Conservation (phyloP, 2,113 vertebrate species). For the Chroicocephalus ridibundus region DNA sequence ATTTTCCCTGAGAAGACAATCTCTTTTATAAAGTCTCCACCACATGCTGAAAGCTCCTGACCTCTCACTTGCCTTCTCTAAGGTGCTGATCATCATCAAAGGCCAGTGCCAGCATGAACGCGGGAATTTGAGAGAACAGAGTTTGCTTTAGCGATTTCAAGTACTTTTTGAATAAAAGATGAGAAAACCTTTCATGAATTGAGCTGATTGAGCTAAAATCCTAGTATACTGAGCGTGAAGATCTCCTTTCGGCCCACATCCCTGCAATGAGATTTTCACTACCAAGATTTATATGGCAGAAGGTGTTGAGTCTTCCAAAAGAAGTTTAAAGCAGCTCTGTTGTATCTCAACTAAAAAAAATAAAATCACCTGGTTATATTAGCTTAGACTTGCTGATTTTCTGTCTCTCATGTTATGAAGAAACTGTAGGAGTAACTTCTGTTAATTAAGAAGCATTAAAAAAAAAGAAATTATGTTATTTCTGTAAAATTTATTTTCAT, state of each 20-base stretch:
- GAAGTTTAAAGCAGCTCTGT: not conserved
- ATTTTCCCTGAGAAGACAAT: constrained; percentile 44
- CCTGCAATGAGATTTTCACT: not conserved
- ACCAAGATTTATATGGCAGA: not conserved
- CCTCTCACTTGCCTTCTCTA: constrained; percentile 45
- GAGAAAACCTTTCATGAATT: constrained; percentile 63
- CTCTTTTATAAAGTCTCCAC: constrained; percentile 25
- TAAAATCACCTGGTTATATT: not conserved
- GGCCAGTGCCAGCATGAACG: constrained; percentile 41
- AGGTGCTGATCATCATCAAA: constrained; percentile 65
- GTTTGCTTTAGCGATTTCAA: constrained; percentile 40
- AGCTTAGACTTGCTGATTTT: not conserved
- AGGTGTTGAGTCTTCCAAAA: not conserved
- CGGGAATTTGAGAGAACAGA: constrained; percentile 34
- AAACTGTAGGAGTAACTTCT: not conserved
- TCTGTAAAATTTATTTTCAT: not conserved
- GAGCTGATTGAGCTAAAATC: constrained; percentile 59
- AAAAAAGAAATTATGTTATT: not conserved
- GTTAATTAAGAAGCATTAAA: not conserved
- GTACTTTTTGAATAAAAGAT: constrained; percentile 70
- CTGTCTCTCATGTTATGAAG: not conserved
- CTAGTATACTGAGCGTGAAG: not conserved
- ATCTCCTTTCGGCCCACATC: constrained; percentile 9
- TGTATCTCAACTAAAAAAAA: not conserved
- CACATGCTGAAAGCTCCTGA: constrained; percentile 58